Conservation (phyloP, 2,888 invertebrate genomes). For the Yponomeuta sedellus region DNA sequence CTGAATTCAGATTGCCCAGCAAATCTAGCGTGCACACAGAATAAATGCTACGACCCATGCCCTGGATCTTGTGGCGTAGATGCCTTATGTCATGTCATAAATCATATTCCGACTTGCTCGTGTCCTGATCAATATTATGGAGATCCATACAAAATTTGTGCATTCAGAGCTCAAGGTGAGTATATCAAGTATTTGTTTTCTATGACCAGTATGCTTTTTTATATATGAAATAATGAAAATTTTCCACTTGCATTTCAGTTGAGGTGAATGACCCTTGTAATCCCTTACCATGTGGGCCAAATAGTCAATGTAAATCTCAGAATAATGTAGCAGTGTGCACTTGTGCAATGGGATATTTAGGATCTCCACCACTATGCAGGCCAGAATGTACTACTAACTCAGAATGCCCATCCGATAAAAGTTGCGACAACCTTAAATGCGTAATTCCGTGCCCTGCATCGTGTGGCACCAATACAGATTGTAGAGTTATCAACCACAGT, state of each 20-base stretch:
- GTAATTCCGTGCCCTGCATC: slow-evolving; percentile 82
- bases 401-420: slow-evolving; percentile 79
- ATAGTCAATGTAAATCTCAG: slow-evolving; percentile 77
- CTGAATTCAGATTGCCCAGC: slow-evolving; percentile 86
- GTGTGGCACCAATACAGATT: slow-evolving; percentile 82
- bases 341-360: slow-evolving; percentile 81
- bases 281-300: slow-evolving; percentile 88
- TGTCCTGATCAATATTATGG: slow-evolving; percentile 82
- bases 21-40: slow-evolving; percentile 82
- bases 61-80: slow-evolving; percentile 84
- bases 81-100: slow-evolving; percentile 83
- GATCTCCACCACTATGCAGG: slow-evolving; percentile 81
- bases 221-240: neutral
- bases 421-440: slow-evolving; percentile 84
- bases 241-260: slow-evolving; percentile 35
- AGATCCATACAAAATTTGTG: slow-evolving; percentile 82
- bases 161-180: slow-evolving; percentile 76
- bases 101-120: slow-evolving; percentile 84
- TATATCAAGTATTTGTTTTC: slow-evolving; percentile 17
- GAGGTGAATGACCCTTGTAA: slow-evolving; percentile 67
- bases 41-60: slow-evolving; percentile 88
- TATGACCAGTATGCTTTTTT: neutral
- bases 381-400: slow-evolving; percentile 82
- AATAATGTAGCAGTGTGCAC: slow-evolving; percentile 81
- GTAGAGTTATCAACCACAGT: slow-evolving; percentile 83